A percentile compares a stretch with the other conserved stretches of the same genome.
These are phyloP conservation scores for Bolborhynchus lineola DNA, from an alignment of 2,113 vertebrate genomes.

Conservation along the genomic window DNA sequence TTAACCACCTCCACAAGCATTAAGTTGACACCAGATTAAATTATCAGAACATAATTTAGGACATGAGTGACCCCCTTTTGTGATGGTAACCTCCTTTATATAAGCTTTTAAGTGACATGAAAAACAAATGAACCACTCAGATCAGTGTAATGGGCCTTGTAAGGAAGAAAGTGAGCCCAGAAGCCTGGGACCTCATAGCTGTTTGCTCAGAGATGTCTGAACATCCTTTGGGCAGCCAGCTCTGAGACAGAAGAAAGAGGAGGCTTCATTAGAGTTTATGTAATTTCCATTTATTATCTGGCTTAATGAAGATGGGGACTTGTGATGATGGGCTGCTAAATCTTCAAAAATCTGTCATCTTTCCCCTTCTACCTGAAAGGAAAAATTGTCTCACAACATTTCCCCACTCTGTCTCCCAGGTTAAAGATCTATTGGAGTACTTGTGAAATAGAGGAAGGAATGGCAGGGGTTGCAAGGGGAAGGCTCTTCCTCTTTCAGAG, in stretches of 20 bases:
- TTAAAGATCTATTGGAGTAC: neutral
- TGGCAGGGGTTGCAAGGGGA: neutral
- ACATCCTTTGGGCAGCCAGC: neutral
- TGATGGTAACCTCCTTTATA: neutral
- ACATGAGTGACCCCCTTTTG: neutral
- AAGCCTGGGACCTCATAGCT: neutral
- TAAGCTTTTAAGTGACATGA: neutral
- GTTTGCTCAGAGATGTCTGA: neutral
- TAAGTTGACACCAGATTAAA: neutral
- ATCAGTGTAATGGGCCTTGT: neutral
- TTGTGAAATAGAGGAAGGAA: neutral
- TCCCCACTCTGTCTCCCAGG: neutral
- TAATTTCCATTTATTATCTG: neutral
- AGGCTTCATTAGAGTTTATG: neutral
- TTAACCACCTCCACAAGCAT: neutral
- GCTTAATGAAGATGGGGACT: neutral
- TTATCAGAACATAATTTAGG: neutral
- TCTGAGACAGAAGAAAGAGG: neutral
- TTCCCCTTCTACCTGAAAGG: neutral
- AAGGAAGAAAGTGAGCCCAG: neutral
- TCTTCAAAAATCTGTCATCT: neutral
- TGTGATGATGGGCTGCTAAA: neutral
- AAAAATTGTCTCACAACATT: neutral
- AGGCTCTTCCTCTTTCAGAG: neutral
- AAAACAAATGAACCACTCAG: conserved; percentile 11